These are phyloP conservation scores for Corynorhinus townsendii DNA, from an alignment of 2,113 vertebrate genomes.

Conservation along the genomic window DNA sequence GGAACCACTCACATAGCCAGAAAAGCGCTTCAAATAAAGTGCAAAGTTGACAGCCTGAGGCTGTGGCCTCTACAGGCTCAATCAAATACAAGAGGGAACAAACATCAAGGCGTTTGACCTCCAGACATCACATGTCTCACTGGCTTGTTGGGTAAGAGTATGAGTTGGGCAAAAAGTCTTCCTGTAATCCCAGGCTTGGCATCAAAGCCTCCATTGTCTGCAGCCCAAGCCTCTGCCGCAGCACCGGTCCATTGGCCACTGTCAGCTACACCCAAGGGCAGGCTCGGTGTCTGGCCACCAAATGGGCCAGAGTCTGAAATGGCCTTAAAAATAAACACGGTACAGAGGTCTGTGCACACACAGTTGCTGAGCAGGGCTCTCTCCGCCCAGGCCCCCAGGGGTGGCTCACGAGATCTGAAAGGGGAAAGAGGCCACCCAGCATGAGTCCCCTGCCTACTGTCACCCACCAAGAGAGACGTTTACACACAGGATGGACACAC, in stretches of 20 bases:
- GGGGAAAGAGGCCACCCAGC: background rate
- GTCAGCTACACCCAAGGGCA: background rate
- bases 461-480: background rate
- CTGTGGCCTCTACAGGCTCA: background rate
- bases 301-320: background rate
- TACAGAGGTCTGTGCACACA: too few species aligned
- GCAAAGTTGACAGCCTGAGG: background rate
- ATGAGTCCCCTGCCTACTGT: background rate
- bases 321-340: background rate
- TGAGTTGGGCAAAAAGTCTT: background rate
- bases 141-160: background rate
- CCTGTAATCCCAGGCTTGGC: constrained; percentile 27
- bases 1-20: background rate
- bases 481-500: background rate
- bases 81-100: background rate
- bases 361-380: background rate
- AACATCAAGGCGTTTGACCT: background rate
- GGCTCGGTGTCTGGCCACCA: background rate
- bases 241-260: background rate
- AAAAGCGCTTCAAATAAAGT: background rate
- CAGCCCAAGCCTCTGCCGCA: background rate
- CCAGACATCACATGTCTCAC: background rate
- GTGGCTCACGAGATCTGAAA: background rate
- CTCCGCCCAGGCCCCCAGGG: rapidly evolving
- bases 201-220: constrained; percentile 23